These are phyloP conservation scores for Darevskia mixta DNA, from an alignment of 2,797 vertebrate genomes.

Conservation along the genomic window DNA sequence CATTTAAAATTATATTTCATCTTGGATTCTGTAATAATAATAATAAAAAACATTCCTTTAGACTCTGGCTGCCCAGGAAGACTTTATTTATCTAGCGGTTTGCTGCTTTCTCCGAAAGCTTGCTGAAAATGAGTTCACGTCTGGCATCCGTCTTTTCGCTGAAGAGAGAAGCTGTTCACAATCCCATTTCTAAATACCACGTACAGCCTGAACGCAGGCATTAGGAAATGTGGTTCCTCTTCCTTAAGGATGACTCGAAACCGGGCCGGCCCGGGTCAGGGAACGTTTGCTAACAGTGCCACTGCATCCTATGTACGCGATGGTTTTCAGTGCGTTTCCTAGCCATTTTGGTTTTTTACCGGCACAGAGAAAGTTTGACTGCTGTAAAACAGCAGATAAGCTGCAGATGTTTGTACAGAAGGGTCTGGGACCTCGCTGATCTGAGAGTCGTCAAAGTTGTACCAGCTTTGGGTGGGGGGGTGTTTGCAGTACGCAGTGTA, in stretches of 20 bases:
- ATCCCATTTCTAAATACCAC: not conserved
- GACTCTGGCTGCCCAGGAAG: constrained; percentile 3
- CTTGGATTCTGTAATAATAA: not conserved
- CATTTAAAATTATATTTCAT: not conserved
- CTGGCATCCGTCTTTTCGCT: not conserved
- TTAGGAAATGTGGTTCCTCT: constrained; percentile 7
- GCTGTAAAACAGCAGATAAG: constrained; percentile 88
- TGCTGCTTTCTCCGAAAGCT: not conserved
- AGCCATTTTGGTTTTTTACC: constrained; percentile 34
- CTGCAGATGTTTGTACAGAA: constrained; percentile 81
- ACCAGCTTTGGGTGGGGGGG: constrained; percentile 80
- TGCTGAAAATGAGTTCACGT: not conserved
- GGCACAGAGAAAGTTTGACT: constrained; percentile 78
- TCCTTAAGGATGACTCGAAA: constrained; percentile 66
- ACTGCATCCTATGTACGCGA: not conserved
- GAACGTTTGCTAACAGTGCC: not conserved
- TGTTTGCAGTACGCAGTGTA: constrained; percentile 88
- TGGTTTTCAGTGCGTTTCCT: constrained; percentile 36
- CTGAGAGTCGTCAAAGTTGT: constrained; percentile 83
- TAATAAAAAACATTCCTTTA: not conserved
- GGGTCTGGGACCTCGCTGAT: constrained; percentile 79
- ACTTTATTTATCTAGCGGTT: constrained; percentile 36
- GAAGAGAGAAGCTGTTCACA: not conserved
- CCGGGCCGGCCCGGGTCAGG: not conserved
- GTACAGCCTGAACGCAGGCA: not conserved